Evolutionary conservation across 2,888 invertebrate genomes (phyloP).

Genomic region (Thecophora atra): DNA sequence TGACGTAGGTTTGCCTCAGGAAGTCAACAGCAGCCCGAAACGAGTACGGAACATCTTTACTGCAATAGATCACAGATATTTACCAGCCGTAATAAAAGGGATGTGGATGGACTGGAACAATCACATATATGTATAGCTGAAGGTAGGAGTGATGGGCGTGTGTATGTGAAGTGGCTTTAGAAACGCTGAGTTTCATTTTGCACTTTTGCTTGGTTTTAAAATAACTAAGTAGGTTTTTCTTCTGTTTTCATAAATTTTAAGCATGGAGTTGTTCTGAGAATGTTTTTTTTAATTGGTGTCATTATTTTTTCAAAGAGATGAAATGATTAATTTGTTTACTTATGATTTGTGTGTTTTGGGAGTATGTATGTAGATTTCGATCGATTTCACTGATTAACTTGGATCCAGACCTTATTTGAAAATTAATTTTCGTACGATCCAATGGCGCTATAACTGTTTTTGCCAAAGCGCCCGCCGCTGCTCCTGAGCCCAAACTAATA

Average conservation of each 20-base stretch:
- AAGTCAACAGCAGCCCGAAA: slow-evolving; percentile 77
- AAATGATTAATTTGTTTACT: too few relatives aligned
- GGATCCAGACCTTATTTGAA: slow-evolving; percentile 79
- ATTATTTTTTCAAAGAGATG: too few relatives aligned
- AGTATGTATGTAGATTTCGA: not conserved
- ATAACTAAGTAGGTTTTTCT: not conserved
- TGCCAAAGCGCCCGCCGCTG: slow-evolving; percentile 91
- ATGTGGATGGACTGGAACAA: too few relatives aligned
- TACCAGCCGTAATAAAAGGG: too few relatives aligned
- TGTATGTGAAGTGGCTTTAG: too few relatives aligned
- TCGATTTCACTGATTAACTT: not conserved
- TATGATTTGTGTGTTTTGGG: too few relatives aligned
- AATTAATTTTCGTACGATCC: slow-evolving; percentile 98
- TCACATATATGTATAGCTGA: too few relatives aligned
- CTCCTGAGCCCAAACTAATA: slow-evolving; percentile 90
- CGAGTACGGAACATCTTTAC: slow-evolving; percentile 76
- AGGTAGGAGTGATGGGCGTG: too few relatives aligned
- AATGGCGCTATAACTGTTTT: slow-evolving; percentile 97
- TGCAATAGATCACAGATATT: slow-evolving; percentile 37
- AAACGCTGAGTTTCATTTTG: too few relatives aligned
- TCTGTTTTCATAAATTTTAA: not conserved
- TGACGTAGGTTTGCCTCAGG: slow-evolving; percentile 73
- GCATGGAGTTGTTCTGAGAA: not conserved
- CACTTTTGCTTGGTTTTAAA: too few relatives aligned
- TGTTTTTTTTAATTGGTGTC: too few relatives aligned